Percentiles rank a stretch among this genome's conserved stretches.
phyloP scores from a whole-genome alignment of 2,797 vertebrate genomes.

The Microctenopoma lineatum region DNA sequence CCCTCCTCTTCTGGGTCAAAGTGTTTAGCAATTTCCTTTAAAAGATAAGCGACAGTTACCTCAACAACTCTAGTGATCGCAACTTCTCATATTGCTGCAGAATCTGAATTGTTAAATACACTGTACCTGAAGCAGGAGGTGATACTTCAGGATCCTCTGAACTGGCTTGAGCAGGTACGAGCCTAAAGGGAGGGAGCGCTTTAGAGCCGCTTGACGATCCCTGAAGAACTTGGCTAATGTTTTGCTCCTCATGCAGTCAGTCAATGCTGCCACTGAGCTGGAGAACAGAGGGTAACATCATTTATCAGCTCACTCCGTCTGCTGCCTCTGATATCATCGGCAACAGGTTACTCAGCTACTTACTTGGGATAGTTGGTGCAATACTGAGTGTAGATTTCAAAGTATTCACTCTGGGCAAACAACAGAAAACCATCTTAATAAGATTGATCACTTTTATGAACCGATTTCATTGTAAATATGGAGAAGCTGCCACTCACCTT shows the following conservation, averaged over 20 bases:
- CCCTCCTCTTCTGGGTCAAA: slow-evolving; percentile 90
- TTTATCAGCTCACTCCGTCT: neutral
- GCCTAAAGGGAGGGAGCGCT: slow-evolving; percentile 89
- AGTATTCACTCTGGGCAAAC: slow-evolving; percentile 88
- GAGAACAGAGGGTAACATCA: neutral
- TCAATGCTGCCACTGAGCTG: slow-evolving; percentile 91
- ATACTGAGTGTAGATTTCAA: slow-evolving; percentile 97
- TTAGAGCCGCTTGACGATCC: slow-evolving; percentile 88
- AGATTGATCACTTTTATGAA: neutral
- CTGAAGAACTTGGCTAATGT: slow-evolving; percentile 90
- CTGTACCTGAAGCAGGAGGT: slow-evolving; percentile 93
- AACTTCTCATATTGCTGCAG: too few species aligned
- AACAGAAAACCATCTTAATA: slow-evolving; percentile 27
- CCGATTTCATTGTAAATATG: neutral
- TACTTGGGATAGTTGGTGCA: slow-evolving; percentile 98
- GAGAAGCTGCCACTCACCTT: slow-evolving; percentile 82
- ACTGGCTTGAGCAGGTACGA: slow-evolving; percentile 95
- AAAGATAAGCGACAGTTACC: neutral
- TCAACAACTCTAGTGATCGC: too few species aligned
- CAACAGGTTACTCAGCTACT: slow-evolving; percentile 52
- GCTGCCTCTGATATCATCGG: neutral
- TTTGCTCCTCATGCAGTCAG: slow-evolving; percentile 93
- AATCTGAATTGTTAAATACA: neutral
- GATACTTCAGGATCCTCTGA: slow-evolving; percentile 97
- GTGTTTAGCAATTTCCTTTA: slow-evolving; percentile 93